Base-by-base conservation (phyloP, 2,113 vertebrate genomes). In the Hystrix cristata region DNA sequence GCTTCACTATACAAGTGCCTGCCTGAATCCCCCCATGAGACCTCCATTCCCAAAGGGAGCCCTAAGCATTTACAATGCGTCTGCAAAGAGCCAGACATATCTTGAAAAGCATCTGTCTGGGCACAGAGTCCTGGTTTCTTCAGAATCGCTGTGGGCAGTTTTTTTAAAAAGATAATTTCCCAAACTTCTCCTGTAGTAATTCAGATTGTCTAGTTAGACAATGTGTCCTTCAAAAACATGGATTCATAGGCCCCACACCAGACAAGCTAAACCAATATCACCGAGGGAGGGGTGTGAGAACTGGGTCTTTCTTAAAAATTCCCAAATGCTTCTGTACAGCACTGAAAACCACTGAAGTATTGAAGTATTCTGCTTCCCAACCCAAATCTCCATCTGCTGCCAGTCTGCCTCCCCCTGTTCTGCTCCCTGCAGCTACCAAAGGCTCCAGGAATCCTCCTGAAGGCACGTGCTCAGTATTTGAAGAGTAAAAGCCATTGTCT, bases 401-500 rank as follows among this genome's bases (percentile, higher is more conserved):
- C 18, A 46, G 27, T 67, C 83, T 43, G 16, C 13, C 57, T 48
- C 19, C 57, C 65, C 43, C 1, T 53, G 19, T 3, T 69, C n/a
- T n/a, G 11, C 15, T 48, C 60, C 74, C 69, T 38, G 27, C 23
- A 83, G 94, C 62, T 72, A 78, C 86, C 43, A 85, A 64, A 60
- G 46, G 5, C 89, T 55, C 60, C 64, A 64, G 48, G 53, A 48
- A 67, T 67, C 48, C 29, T 95, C 83, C 83, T 67, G n/a, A 59
- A 96, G 55, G 91, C 19, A 90, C 90, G 87, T 92, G 81, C 65
- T 91, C 94, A 6, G 15, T 86, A 90, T 95, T 87, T 95, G 87
- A 95, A 97, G 92, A 94, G 84, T 67, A 94, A 95, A 97, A 92
- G 53, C 31, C 51, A 94, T 72, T 76, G 38, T 92, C 89, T 69